Conservation (phyloP, 2,888 invertebrate genomes). For the Diaprepes abbreviatus region DNA sequence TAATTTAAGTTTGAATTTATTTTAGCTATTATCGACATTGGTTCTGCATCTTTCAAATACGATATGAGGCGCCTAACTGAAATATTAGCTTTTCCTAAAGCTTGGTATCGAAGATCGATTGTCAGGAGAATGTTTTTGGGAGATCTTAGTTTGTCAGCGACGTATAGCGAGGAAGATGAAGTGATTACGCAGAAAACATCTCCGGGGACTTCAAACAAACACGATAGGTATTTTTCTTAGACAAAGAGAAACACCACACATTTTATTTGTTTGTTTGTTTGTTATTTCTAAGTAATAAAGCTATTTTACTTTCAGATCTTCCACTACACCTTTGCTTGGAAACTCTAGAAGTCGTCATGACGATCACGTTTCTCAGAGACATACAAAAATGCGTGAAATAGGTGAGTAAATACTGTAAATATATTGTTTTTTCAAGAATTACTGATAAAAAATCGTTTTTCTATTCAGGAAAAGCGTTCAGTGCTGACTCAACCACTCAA, state of each 20-base stretch:
- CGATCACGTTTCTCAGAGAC: slow-evolving; percentile 36
- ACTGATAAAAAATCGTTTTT: no score
- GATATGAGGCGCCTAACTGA: slow-evolving; percentile 98
- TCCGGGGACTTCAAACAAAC: slow-evolving; percentile 54
- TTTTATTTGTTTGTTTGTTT: no score
- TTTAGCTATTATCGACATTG: slow-evolving; percentile 93
- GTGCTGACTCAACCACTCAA: slow-evolving; percentile 66
- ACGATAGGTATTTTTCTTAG: no score
- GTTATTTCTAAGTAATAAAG: no score
- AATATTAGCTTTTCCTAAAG: slow-evolving; percentile 97
- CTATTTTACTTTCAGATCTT: slow-evolving; percentile 35
- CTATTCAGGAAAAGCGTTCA: slow-evolving; percentile 69
- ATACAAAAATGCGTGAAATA: slow-evolving; percentile 48
- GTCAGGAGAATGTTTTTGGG: slow-evolving; percentile 94
- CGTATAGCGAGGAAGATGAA: slow-evolving; percentile 63
- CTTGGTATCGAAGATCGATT: slow-evolving; percentile 97
- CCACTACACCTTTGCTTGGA: slow-evolving; percentile 48
- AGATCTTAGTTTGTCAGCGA: slow-evolving; percentile 80
- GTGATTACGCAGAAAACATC: slow-evolving; percentile 52
- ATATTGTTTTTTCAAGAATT: no score
- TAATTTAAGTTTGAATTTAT: no score
- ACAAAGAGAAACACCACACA: no score
- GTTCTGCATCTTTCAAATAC: slow-evolving; percentile 97
- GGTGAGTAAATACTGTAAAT: no score
- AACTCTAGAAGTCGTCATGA: slow-evolving; percentile 41